Base-by-base conservation (phyloP, 2,113 vertebrate genomes). In the Potamarius usumacintae region DNA sequence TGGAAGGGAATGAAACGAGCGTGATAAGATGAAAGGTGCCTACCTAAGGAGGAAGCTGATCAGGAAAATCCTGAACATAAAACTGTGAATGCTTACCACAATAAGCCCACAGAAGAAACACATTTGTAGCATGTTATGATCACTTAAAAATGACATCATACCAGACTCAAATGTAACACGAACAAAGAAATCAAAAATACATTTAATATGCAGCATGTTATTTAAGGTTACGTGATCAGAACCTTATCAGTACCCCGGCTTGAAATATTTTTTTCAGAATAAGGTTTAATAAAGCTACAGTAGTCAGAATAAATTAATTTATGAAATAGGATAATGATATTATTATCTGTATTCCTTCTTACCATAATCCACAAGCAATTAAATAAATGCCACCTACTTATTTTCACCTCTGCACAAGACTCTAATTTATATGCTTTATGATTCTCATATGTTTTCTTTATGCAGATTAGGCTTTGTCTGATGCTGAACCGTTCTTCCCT, bases 1-100 rank as follows among this genome's bases (percentile, higher is more conserved):
- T 95, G 92, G 91, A 93, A 92, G 91, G 92, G 94, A 95, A 94
- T 89, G 72, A 92, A 91, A 92, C 90, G 91, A 94, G 90, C 90
- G 92, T 89, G 84, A 92, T 93, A 93, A 94, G 94, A 94, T 93
- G 94, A 95, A 95, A 93, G 92, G 92, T 93, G 91, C 89, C 91
- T 91, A 88, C 91, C 92, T 88, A 91, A 90, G 90, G 90, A 93
- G 92, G 92, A 83, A 92, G 83, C 83, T 85, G 85, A 85, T 83
- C 86, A 82, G 79, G 57, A 57, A 63, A 85, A 67, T 77, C 60
- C 55, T 63, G 15, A 62, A 77, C 60, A 85, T 85, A 88, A 90
- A 88, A 85, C 85, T 89, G 82, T 85, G 71, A 87, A 55, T 87
- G 67, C 82, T 82, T 83, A 87, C 85, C 82, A 88, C 82, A 85